Evolutionary conservation across 1,140 invertebrate species (phyloP).

Genomic region (Lerema accius): DNA sequence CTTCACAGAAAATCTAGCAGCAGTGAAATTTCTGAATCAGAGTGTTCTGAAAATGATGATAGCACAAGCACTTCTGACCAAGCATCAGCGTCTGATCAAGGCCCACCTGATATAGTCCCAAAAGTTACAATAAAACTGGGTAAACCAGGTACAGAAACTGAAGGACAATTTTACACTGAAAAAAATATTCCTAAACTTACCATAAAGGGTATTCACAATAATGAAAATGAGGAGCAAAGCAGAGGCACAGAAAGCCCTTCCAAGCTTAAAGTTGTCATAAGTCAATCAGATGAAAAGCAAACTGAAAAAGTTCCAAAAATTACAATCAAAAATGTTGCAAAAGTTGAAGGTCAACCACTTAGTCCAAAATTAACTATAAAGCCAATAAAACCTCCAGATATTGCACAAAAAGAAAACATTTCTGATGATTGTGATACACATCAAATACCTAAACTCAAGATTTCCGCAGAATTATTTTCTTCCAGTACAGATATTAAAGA

Average conservation of each 20-base stretch:
- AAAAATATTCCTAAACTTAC: constrained; percentile 74
- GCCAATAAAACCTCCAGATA: constrained; percentile 64
- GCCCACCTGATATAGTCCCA: constrained; percentile 63
- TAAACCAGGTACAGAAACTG: constrained; percentile 72
- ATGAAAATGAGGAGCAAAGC: constrained; percentile 56
- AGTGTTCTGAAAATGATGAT: constrained; percentile 81
- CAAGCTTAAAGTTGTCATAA: constrained; percentile 67
- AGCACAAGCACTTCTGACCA: constrained; percentile 74
- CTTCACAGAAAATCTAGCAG: constrained; percentile 76
- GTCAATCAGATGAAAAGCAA: constrained; percentile 64
- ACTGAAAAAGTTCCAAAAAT: constrained; percentile 73
- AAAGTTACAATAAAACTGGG: constrained; percentile 79
- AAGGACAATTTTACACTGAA: constrained; percentile 76
- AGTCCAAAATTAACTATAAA: constrained; percentile 76
- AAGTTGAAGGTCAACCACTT: constrained; percentile 66
- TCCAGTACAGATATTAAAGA: constrained; percentile 57
- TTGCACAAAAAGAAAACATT: constrained; percentile 44
- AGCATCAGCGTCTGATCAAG: constrained; percentile 70
- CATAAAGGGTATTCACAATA: constrained; percentile 70
- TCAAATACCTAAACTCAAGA: constrained; percentile 65
- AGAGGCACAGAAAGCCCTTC: constrained; percentile 48
- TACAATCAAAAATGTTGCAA: constrained; percentile 74
- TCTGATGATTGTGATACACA: constrained; percentile 40
- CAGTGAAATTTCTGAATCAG: constrained; percentile 81
- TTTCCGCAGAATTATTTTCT: constrained; percentile 53